Evolutionary conservation across 92 coral and sea anemone species (phyloP).

Genomic region (Parazoanthus darwini): DNA sequence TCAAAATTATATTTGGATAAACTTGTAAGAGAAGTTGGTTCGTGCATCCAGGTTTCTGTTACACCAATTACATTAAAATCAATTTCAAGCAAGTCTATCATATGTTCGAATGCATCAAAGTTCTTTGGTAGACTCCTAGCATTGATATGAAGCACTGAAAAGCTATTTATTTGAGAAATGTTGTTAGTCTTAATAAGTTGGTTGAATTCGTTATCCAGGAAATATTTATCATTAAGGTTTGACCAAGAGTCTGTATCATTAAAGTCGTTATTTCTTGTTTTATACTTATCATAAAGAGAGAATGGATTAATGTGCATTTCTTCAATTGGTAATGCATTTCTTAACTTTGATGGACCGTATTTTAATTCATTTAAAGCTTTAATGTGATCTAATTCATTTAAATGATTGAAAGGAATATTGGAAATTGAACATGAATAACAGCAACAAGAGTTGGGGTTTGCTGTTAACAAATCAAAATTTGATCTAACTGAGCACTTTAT

Average conservation of each 20-base stretch:
- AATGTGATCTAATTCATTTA: conserved; percentile 2
- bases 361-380: conserved; percentile 13
- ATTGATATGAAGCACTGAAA: conserved; percentile 19
- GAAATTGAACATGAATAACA: conserved; percentile 20
- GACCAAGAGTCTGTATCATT: conserved; percentile 14
- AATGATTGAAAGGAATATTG: neutral
- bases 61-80: conserved; percentile 20
- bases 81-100: conserved; percentile 18
- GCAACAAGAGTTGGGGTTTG: conserved; percentile 14
- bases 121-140: conserved; percentile 28
- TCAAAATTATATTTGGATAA: conserved; percentile 15
- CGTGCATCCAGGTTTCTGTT: conserved; percentile 19
- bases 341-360: conserved; percentile 4
- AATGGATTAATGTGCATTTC: conserved; percentile 10
- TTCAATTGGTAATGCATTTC: conserved; percentile 7
- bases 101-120: conserved; percentile 27
- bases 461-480: conserved; percentile 25
- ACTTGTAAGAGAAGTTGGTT: conserved; percentile 23
- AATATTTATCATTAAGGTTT: conserved; percentile 14
- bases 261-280: conserved; percentile 14
- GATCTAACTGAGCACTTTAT: conserved; percentile 25
- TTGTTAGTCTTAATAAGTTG: conserved; percentile 12
- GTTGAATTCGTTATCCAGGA: conserved; percentile 16
- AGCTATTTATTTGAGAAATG: conserved; percentile 14
- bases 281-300: conserved; percentile 3